Conservation (phyloP, 2,888 invertebrate species). For the Eumerus sabulonum region DNA sequence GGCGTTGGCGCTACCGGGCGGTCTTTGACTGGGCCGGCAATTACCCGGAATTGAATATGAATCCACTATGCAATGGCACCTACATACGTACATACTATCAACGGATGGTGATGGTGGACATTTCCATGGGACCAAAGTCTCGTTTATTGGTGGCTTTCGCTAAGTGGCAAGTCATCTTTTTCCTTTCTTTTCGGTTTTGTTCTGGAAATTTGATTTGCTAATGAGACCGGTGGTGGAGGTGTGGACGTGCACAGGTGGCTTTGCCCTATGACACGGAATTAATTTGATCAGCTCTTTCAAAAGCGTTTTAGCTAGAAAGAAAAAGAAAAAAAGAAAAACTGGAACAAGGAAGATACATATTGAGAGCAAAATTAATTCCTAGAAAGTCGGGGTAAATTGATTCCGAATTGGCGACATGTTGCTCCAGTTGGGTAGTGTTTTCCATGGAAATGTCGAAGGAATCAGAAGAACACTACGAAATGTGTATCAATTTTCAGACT, state of each 20-base stretch:
- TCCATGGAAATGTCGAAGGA: no score
- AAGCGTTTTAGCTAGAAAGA: background rate
- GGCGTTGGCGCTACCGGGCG: slow-evolving; percentile 45
- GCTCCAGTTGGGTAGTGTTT: no score
- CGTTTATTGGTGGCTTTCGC: slow-evolving; percentile 12
- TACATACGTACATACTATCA: slow-evolving; percentile 7
- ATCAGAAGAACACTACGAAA: no score
- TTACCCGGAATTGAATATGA: slow-evolving; percentile 66
- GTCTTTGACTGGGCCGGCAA: slow-evolving; percentile 57
- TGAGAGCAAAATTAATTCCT: no score
- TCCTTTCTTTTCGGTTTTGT: slow-evolving; percentile 19
- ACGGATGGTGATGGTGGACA: slow-evolving; percentile 37
- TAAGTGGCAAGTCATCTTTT: slow-evolving; percentile 28
- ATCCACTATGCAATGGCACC: slow-evolving; percentile 51
- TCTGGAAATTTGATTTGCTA: slow-evolving; percentile 54
- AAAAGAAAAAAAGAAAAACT: no score
- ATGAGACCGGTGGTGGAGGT: slow-evolving; percentile 5
- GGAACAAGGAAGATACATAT: no score
- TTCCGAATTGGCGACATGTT: no score
- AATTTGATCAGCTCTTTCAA: no score
- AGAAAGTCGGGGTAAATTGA: background rate
- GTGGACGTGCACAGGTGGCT: slow-evolving; percentile 7
- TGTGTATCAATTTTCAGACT: no score
- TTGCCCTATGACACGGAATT: slow-evolving; percentile 41
- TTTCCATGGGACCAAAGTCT: slow-evolving; percentile 35